Evolutionary conservation across 2,113 vertebrate species (phyloP).

Genomic region (Dasyurus viverrinus): DNA sequence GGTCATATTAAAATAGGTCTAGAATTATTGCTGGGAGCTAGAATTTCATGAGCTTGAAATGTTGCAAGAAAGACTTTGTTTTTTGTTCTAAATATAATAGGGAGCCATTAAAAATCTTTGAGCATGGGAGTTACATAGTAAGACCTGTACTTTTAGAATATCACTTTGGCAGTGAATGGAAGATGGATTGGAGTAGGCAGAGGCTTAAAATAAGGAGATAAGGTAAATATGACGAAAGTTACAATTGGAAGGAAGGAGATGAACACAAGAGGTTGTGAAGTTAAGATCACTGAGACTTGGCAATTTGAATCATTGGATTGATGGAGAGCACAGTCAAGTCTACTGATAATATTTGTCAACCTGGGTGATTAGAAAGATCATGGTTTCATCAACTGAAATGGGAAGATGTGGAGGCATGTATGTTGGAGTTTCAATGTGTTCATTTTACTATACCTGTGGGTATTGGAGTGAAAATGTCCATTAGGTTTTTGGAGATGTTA

Average conservation of each 20-base stretch:
- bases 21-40: neutral
- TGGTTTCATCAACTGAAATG: neutral
- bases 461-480: neutral
- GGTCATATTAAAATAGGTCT: neutral
- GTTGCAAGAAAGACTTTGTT: neutral
- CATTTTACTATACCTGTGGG: neutral
- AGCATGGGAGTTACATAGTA: neutral
- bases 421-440: neutral
- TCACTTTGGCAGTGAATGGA: neutral
- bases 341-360: neutral
- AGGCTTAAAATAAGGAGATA: neutral
- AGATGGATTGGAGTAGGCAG: neutral
- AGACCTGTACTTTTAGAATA: neutral
- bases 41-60: neutral
- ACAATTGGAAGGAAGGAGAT: neutral
- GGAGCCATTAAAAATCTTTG: neutral
- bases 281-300: neutral
- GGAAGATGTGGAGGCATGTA: neutral
- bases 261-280: neutral
- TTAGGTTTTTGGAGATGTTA: neutral
- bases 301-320: no score
- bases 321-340: neutral
- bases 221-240: neutral
- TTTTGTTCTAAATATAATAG: neutral
- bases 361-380: neutral